Evolutionary conservation across 2,797 vertebrate species (phyloP).

Genomic region (Saxicola maurus): DNA sequence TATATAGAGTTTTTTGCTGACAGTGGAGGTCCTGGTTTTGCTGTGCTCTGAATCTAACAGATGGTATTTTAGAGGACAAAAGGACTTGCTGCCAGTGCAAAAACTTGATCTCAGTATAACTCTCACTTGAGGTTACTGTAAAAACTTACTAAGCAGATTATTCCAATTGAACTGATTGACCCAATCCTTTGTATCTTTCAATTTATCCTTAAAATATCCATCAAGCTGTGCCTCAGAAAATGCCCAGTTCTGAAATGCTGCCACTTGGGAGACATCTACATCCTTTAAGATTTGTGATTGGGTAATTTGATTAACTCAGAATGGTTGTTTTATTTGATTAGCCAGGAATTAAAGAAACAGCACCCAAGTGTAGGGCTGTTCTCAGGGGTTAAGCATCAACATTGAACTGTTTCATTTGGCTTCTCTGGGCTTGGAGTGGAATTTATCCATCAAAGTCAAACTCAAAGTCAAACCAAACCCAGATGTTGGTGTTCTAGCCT

Average conservation of each 20-base stretch:
- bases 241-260: background rate
- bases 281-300: background rate
- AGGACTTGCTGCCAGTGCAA: conserved; percentile 22
- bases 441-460: background rate
- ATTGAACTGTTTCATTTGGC: background rate
- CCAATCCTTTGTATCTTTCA: background rate
- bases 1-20: background rate
- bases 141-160: conserved; percentile 27
- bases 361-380: background rate
- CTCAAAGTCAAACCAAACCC: background rate
- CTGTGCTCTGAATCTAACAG: conserved; percentile 9
- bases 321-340: background rate
- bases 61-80: conserved; percentile 29
- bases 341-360: background rate
- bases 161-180: conserved; percentile 2
- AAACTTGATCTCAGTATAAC: background rate
- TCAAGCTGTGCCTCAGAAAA: background rate
- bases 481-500: background rate
- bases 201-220: background rate
- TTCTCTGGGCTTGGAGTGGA: background rate
- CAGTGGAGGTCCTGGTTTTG: background rate
- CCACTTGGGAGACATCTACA: background rate
- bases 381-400: background rate
- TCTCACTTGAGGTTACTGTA: background rate
- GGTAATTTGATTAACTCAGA: background rate